phyloP scores from a whole-genome alignment of 2,113 vertebrate species.

The Ophiodon elongatus region DNA sequence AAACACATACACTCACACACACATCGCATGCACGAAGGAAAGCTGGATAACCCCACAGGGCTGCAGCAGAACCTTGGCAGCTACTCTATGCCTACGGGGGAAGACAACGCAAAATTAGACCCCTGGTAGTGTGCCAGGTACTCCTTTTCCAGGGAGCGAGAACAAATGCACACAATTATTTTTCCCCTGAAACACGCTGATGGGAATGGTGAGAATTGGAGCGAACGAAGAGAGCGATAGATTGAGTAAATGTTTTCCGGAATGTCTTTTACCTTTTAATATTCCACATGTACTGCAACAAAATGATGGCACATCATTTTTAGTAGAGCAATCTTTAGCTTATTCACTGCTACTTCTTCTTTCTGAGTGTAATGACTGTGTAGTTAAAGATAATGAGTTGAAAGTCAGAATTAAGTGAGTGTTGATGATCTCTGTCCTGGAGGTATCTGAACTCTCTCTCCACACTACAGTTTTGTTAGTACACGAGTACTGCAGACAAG shows the following conservation, averaged over 20 bases:
- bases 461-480: conserved; percentile 15
- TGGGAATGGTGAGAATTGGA: conserved; percentile 7
- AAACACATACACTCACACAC: conserved; percentile 40
- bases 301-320: not conserved
- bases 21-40: conserved; percentile 20
- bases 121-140: conserved; percentile 54
- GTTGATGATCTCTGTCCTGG: conserved; percentile 28
- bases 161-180: conserved; percentile 26
- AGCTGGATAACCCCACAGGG: conserved; percentile 32
- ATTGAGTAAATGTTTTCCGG: not conserved
- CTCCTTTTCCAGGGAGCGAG: conserved; percentile 4
- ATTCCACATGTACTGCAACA: not conserved
- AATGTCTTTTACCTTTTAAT: not conserved
- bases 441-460: conserved; percentile 23
- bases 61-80: conserved; percentile 47
- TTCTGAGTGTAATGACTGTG: conserved; percentile 16
- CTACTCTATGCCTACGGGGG: conserved; percentile 11
- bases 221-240: not conserved
- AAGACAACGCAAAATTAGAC: conserved; percentile 50
- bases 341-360: not conserved
- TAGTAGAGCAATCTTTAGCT: not conserved
- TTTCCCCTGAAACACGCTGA: not conserved
- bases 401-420: conserved; percentile 22
- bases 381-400: conserved; percentile 25
- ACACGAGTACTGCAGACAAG: conserved; percentile 34